Conservation (phyloP, 1,140 invertebrate species). For the Heliconius eleuchia region DNA sequence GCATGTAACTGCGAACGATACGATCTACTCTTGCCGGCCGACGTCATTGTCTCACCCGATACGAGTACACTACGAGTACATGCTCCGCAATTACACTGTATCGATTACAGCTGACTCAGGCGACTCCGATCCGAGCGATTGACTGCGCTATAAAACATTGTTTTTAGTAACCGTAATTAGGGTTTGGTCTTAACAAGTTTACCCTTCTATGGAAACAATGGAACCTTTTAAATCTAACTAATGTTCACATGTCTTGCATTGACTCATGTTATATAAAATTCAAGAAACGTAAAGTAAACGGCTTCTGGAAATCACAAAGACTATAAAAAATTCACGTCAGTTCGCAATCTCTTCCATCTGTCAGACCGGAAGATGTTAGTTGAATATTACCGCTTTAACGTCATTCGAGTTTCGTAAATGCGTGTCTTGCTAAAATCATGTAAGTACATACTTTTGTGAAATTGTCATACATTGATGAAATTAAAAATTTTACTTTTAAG, state of each 20-base stretch:
- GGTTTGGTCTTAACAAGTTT: conserved; percentile 52
- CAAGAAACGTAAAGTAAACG: conserved; percentile 55
- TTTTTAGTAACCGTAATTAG: conserved; percentile 71
- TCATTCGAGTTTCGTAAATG: not conserved
- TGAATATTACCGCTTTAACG: conserved; percentile 28
- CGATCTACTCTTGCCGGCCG: conserved; percentile 60
- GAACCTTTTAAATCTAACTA: conserved; percentile 35
- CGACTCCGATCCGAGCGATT: conserved; percentile 58
- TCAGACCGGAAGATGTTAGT: conserved; percentile 41
- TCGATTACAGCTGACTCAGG: conserved; percentile 72
- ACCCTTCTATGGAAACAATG: conserved; percentile 38
- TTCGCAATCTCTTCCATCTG: conserved; percentile 58
- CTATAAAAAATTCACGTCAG: conserved; percentile 58
- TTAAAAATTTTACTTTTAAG: no score
- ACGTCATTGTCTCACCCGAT: conserved; percentile 73
- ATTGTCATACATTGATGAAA: not conserved
- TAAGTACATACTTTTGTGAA: not conserved
- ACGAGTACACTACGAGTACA: conserved; percentile 65
- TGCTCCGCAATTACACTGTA: conserved; percentile 72
- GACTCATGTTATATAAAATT: conserved; percentile 55
- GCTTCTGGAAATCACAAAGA: conserved; percentile 63
- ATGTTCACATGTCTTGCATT: conserved; percentile 27
- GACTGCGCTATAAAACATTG: conserved; percentile 70
- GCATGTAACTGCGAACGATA: conserved; percentile 75
- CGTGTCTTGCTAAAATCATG: not conserved